Evolutionary conservation across 2,113 vertebrate genomes (phyloP), one percentile per base, ranked within the genome.

Genomic region (Lichenostomus cassidix): DNA sequence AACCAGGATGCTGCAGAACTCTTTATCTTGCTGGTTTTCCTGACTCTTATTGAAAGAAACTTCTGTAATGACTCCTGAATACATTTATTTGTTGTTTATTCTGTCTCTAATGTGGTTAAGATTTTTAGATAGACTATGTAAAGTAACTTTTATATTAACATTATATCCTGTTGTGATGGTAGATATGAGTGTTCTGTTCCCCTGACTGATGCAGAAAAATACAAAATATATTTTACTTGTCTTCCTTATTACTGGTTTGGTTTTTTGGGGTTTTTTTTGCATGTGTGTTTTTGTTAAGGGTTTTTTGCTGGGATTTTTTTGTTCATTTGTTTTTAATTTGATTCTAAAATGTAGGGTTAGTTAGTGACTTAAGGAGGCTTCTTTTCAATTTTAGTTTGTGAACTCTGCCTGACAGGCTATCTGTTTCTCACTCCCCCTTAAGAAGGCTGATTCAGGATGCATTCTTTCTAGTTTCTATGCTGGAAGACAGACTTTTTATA

Each of bases 401-500:
- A 96, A 63, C 63, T 69, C 59, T 77, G 18, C 89, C 81, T 76
- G 87, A 86, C 92, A 93, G 69, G 63, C 70, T 73, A 47, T 96
- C 91, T 95, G 93, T 96, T 95, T 95, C 58, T 58, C 27, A 33
- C 24, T 93, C 55, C 14, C 13, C 20, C n/a, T 80, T 85, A 85
- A 15, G 50, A 86, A 83, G 35, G 47, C 62, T 70, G 42, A 15
- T 47, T 95, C 81, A 10, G 18, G 89, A 93, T 91, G 62, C 87
- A 71, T 88, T 44, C 56, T 74, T 65, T 88, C 74, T 69, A 12
- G 73, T 95, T 95, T 96, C 92, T 92, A 12, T 28, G 84, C 89
- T 52, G 67, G 84, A 84, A 97, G 89, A 96, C 93, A 97, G 96
- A 94, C 93, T 97, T 97, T 86, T 89, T 88, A 93, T 96, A 94